Conservation (phyloP, 1,140 invertebrate species). For the roundworm (Caenorhabditis elegans) region DNA sequence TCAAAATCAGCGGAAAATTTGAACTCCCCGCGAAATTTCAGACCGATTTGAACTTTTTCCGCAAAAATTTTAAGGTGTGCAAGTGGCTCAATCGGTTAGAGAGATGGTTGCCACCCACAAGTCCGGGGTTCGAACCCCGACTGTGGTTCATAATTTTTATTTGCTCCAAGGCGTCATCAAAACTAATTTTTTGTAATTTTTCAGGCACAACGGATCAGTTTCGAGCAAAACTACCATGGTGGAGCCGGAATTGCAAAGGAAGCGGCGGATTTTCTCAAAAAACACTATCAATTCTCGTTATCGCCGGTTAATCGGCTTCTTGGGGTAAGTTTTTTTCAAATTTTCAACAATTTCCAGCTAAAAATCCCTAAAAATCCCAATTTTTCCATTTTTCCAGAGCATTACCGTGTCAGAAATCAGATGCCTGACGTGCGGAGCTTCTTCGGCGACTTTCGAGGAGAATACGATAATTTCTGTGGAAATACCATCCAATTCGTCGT, state of each 20-base stretch:
- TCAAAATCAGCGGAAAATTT: too few relatives aligned
- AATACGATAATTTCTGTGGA: background rate
- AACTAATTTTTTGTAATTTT: too few relatives aligned
- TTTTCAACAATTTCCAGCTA: too few relatives aligned
- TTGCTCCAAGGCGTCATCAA: too few relatives aligned
- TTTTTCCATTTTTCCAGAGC: conserved; percentile 1
- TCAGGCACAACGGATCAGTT: background rate
- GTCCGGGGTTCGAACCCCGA: too few relatives aligned
- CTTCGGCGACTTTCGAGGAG: background rate
- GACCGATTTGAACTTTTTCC: too few relatives aligned
- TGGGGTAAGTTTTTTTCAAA: background rate
- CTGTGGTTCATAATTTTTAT: too few relatives aligned
- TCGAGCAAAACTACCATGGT: conserved; percentile 36
- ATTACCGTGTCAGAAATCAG: background rate
- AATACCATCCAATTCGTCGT: background rate
- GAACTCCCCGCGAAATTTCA: too few relatives aligned
- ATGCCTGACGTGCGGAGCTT: background rate
- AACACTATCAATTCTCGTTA: conserved; percentile 19
- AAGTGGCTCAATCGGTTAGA: too few relatives aligned
- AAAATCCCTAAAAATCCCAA: background rate
- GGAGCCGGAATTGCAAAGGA: background rate
- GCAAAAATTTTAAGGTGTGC: too few relatives aligned
- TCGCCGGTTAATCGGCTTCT: conserved; percentile 39
- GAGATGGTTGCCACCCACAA: too few relatives aligned
- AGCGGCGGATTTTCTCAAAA: background rate